A percentile compares a stretch with the other conserved stretches of the same genome.
These are phyloP conservation scores for Eremophila alpestris DNA, from an alignment of 2,797 vertebrate species.

Conservation along the genomic window DNA sequence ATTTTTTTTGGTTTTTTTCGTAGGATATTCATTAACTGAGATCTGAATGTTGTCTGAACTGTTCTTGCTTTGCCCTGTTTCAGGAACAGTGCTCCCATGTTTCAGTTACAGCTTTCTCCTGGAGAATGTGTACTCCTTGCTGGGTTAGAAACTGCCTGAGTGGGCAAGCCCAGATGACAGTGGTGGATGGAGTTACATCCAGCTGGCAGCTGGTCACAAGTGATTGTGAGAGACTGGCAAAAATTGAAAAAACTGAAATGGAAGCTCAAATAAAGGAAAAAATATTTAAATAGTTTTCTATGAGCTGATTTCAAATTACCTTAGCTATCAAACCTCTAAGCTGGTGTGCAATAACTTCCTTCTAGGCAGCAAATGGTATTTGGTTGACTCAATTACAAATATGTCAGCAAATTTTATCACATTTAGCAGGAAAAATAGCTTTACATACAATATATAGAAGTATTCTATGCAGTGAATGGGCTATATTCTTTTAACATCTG, in stretches of 20 bases:
- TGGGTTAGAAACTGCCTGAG: not conserved
- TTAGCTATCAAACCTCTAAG: not conserved
- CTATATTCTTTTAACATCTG: not conserved
- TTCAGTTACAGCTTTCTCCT: not conserved
- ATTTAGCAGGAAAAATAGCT: not conserved
- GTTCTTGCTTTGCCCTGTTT: not conserved
- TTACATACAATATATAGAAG: not conserved
- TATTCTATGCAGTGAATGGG: not conserved
- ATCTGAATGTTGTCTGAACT: not conserved
- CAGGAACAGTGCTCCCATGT: not conserved
- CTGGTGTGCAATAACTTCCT: not conserved
- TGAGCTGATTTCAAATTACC: not conserved
- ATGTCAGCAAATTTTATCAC: not conserved
- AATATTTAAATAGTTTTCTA: not conserved
- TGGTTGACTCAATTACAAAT: not conserved
- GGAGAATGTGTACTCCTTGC: not conserved
- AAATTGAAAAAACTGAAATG: not conserved
- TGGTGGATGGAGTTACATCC: not conserved
- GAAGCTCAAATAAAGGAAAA: not conserved
- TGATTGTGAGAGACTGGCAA: not conserved
- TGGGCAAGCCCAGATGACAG: rapidly evolving
- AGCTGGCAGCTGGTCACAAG: not conserved
- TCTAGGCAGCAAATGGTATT: not conserved
- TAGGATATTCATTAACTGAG: not conserved
- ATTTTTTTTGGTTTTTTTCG: not conserved